Evolutionary conservation across 2,888 invertebrate genomes (phyloP).

Genomic region (Nomada lathburiana): DNA sequence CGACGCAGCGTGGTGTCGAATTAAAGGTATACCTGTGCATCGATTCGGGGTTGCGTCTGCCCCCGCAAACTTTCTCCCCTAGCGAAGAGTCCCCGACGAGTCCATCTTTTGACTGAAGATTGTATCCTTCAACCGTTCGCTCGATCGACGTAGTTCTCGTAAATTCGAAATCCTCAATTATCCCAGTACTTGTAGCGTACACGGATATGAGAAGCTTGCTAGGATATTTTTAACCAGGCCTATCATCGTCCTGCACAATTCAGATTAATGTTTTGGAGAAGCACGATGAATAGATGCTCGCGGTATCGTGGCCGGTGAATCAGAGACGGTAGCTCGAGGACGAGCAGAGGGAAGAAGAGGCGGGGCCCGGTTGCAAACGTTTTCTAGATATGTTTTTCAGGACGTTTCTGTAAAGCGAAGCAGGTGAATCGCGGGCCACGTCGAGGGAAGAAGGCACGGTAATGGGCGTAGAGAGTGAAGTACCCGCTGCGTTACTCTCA

Average conservation of each 20-base stretch:
- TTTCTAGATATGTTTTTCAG: conserved; percentile 13
- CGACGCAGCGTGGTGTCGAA: conserved; percentile 31
- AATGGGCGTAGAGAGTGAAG: conserved; percentile 48
- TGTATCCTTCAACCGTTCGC: neutral
- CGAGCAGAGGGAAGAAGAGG: neutral
- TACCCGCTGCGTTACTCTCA: conserved; percentile 47
- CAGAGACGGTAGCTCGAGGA: neutral
- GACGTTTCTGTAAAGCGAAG: conserved; percentile 12
- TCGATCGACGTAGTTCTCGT: no score
- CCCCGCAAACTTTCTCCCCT: neutral
- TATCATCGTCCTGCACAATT: neutral
- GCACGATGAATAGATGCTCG: no score
- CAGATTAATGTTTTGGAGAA: no score
- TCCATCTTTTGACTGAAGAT: neutral
- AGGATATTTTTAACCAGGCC: neutral
- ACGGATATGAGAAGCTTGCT: neutral
- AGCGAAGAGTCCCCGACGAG: conserved; percentile 21
- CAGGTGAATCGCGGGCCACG: conserved; percentile 42
- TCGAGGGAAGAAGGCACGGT: conserved; percentile 50
- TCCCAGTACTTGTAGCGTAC: no score
- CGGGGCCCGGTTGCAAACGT: neutral
- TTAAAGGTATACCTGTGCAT: conserved; percentile 38
- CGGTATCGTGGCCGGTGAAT: neutral
- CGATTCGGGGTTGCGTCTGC: neutral
- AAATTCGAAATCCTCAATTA: no score